phyloP scores from a whole-genome alignment of 2,113 vertebrate genomes.

The Cyphomyrus discorhynchus region DNA sequence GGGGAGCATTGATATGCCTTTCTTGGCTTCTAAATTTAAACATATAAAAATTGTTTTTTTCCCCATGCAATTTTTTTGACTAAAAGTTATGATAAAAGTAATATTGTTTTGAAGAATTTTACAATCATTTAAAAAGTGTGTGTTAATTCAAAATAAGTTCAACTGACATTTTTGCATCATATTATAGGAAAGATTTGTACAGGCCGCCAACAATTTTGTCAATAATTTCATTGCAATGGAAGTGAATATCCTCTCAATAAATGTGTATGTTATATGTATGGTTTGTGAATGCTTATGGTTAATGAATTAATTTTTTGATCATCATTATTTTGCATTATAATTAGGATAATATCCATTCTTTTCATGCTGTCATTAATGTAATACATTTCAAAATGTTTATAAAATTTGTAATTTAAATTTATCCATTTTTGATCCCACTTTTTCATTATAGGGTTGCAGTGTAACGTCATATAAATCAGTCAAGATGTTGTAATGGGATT shows the following conservation, averaged over 20 bases:
- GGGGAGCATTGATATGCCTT: background rate
- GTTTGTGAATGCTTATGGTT: background rate
- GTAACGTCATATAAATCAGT: background rate
- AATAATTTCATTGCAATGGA: background rate
- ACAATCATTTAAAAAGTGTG: background rate
- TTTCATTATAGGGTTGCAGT: background rate
- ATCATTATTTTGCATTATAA: background rate
- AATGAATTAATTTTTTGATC: background rate
- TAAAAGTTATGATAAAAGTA: background rate
- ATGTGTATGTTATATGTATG: background rate
- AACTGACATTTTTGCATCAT: background rate
- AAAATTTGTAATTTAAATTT: background rate
- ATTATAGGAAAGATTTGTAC: background rate
- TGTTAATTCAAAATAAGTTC: background rate
- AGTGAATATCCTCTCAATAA: background rate
- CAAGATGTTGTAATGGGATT: background rate
- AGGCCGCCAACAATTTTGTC: background rate
- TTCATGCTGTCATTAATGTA: background rate
- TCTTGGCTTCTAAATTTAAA: background rate
- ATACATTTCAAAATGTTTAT: background rate
- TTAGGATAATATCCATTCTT: background rate
- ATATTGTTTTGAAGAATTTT: background rate
- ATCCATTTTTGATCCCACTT: background rate
- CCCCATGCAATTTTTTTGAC: background rate
- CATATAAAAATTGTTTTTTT: background rate